phyloP scores from a whole-genome alignment of 1,140 invertebrate species.

The Stegodyphus mimosarum region DNA sequence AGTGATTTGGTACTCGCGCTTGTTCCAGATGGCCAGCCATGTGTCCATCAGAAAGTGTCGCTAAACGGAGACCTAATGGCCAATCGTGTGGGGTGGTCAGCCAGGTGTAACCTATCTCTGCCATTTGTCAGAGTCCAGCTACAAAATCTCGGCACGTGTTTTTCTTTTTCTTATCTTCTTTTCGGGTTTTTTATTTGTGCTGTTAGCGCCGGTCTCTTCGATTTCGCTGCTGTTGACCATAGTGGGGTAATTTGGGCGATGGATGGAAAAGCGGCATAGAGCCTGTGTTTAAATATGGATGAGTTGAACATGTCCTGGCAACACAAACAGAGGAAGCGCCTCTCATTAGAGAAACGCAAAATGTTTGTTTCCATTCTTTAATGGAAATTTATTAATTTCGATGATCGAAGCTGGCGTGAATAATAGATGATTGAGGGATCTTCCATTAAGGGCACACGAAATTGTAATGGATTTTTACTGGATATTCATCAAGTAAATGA shows the following conservation, averaged over 20 bases:
- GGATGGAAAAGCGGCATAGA: background rate
- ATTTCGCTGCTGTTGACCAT: conserved; percentile 9
- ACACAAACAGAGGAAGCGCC: background rate
- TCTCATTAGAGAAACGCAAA: conserved; percentile 4
- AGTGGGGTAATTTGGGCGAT: conserved; percentile 22
- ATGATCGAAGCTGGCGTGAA: too few relatives aligned
- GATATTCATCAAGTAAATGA: conserved; percentile 29
- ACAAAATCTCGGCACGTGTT: conserved; percentile 58
- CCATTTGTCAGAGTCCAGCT: conserved; percentile 52
- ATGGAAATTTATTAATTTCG: background rate
- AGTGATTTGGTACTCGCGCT: conserved; percentile 51
- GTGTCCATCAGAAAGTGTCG: conserved; percentile 48
- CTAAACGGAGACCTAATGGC: conserved; percentile 56
- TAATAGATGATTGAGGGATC: too few relatives aligned
- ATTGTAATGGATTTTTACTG: too few relatives aligned
- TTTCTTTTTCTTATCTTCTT: conserved; percentile 6
- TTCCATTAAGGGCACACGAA: too few relatives aligned
- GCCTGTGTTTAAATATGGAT: conserved; percentile 44
- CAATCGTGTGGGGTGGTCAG: conserved; percentile 54
- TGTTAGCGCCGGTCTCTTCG: background rate
- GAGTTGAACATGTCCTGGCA: background rate
- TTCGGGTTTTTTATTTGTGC: background rate
- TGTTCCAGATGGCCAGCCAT: conserved; percentile 31
- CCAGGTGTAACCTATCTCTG: conserved; percentile 46
- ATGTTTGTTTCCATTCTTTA: background rate